Conservation (phyloP, 37 sponge, comb jelly and placozoan species). For the Amphimedon queenslandica region DNA sequence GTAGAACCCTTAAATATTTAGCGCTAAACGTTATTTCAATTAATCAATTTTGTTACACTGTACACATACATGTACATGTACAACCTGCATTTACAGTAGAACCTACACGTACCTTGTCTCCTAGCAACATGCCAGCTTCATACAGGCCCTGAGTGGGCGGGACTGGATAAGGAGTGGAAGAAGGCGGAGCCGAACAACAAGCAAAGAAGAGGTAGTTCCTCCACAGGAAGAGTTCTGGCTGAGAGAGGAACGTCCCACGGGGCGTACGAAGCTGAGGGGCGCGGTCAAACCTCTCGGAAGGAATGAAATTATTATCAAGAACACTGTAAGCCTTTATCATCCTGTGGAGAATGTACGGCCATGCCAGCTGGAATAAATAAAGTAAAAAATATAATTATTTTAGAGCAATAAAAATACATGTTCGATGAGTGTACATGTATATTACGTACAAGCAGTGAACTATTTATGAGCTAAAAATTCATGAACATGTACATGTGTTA, state of each 20-base stretch:
- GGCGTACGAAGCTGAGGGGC: slow-evolving; percentile 39
- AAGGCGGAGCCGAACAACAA: slow-evolving; percentile 71
- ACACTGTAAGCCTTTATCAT: slow-evolving; percentile 66
- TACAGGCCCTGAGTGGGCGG: neutral
- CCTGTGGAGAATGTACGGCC: slow-evolving; percentile 78
- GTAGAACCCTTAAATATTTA: too few species aligned
- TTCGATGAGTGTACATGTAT: too few species aligned
- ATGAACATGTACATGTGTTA: too few species aligned
- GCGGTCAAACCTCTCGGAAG: slow-evolving; percentile 38
- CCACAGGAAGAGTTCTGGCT: slow-evolving; percentile 86
- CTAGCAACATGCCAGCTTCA: neutral
- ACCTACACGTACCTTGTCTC: neutral
- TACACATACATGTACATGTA: too few species aligned
- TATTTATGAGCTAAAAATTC: too few species aligned
- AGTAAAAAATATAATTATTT: too few species aligned
- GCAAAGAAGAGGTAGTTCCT: slow-evolving; percentile 90
- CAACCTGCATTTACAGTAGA: too few species aligned
- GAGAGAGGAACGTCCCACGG: slow-evolving; percentile 28
- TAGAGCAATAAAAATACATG: too few species aligned
- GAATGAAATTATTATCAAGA: slow-evolving; percentile 66
- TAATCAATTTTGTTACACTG: too few species aligned
- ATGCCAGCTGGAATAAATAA: too few species aligned
- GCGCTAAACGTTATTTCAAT: too few species aligned
- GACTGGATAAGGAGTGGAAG: slow-evolving; percentile 5
- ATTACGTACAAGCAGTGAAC: too few species aligned